phyloP scores from a whole-genome alignment of 2,888 invertebrate genomes.

The Diplazon laetatorius region DNA sequence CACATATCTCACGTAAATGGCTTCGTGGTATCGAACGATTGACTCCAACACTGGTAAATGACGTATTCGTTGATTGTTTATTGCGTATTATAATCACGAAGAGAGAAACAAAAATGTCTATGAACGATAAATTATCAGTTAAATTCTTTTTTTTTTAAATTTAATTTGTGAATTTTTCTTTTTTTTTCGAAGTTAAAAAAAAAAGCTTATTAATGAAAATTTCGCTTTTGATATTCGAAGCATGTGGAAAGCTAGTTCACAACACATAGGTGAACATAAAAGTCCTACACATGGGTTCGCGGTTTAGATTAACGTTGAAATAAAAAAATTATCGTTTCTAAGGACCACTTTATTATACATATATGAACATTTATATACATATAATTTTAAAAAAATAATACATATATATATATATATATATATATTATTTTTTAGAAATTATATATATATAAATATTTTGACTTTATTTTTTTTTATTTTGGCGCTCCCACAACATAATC shows the following conservation, averaged over 20 bases:
- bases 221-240: too few species aligned
- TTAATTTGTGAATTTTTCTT: too few species aligned
- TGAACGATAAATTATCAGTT: neutral
- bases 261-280: too few species aligned
- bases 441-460: neutral
- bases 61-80: conserved; percentile 50
- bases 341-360: too few species aligned
- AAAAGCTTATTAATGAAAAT: too few species aligned
- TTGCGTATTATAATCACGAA: conserved; percentile 8
- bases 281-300: too few species aligned
- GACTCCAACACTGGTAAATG: conserved; percentile 34
- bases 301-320: too few species aligned
- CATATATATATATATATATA: neutral
- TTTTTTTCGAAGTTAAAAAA: too few species aligned
- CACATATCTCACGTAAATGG: conserved; percentile 4
- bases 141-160: neutral
- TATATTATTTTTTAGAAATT: neutral
- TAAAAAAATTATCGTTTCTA: too few species aligned
- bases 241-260: too few species aligned
- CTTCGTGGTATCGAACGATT: conserved; percentile 7
- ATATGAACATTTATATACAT: too few species aligned
- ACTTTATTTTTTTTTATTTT: neutral
- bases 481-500: neutral
- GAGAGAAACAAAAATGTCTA: neutral
- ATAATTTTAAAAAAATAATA: too few species aligned